A percentile compares a stretch with the other conserved stretches of the same genome.
These are phyloP conservation scores for Apostichopus leukothele DNA, from an alignment of 53 echinoderm and acorn worm species.

Conservation along the genomic window DNA sequence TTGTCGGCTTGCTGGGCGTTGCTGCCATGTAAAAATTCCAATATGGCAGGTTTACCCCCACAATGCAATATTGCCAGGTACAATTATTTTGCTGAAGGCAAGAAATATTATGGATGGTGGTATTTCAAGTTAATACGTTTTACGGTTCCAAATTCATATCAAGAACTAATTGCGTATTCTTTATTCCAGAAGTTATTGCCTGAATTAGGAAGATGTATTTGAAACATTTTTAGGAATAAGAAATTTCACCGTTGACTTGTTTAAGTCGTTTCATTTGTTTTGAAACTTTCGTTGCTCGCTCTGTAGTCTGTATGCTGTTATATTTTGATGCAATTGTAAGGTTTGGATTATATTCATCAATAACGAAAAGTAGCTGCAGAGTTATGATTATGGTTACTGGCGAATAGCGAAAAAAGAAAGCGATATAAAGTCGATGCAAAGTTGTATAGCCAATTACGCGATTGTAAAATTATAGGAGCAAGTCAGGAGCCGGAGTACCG, in stretches of 20 bases:
- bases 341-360: no score
- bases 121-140: not conserved
- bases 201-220: not conserved
- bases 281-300: not conserved
- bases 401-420: no score
- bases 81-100: not conserved
- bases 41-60: constrained; percentile 50
- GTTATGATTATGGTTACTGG: no score
- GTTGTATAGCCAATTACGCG: no score
- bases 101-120: not conserved
- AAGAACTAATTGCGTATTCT: not conserved
- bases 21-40: constrained; percentile 50
- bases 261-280: constrained; percentile 23
- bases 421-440: no score
- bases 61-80: constrained; percentile 46
- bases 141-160: not conserved
- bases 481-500: no score
- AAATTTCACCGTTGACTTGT: constrained; percentile 18
- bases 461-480: no score
- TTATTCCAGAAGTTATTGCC: not conserved
- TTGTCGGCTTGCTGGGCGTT: constrained; percentile 42
- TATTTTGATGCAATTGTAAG: no score
- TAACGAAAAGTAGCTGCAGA: no score
- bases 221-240: not conserved
- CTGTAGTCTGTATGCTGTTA: not conserved